These are phyloP conservation scores for Beris chalybata DNA, from an alignment of 2,888 invertebrate genomes.

Conservation along the genomic window DNA sequence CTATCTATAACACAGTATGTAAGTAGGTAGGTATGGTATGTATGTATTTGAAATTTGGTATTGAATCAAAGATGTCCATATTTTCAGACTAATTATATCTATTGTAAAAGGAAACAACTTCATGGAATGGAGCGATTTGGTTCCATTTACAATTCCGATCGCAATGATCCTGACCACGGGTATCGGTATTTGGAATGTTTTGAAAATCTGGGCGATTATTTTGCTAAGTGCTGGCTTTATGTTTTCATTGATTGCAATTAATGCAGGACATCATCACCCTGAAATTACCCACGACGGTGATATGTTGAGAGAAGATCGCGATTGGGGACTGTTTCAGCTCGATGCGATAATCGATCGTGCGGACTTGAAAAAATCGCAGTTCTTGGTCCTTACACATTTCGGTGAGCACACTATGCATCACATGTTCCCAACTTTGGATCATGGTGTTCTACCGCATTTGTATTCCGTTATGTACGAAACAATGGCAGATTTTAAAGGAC, in stretches of 20 bases:
- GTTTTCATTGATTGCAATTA: constrained; percentile 67
- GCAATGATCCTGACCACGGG: constrained; percentile 55
- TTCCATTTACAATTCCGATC: constrained; percentile 56
- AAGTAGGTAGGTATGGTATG: not conserved
- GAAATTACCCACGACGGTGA: constrained; percentile 80
- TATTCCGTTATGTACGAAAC: constrained; percentile 60
- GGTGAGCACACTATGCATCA: constrained; percentile 81
- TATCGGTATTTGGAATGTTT: constrained; percentile 42
- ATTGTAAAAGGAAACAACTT: constrained; percentile 45
- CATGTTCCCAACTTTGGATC: constrained; percentile 79
- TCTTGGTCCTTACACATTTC: constrained; percentile 71
- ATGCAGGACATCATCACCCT: constrained; percentile 80
- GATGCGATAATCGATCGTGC: constrained; percentile 73
- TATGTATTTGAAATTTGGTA: no score
- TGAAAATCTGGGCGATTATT: constrained; percentile 61
- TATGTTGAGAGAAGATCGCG: constrained; percentile 59
- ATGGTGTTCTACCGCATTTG: constrained; percentile 68
- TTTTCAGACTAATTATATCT: no score
- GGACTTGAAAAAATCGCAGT: constrained; percentile 68
- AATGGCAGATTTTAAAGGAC: constrained; percentile 51
- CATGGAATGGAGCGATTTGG: constrained; percentile 54
- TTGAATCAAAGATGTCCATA: no score
- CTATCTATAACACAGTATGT: not conserved
- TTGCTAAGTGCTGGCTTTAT: constrained; percentile 61
- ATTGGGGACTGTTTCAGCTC: constrained; percentile 79